Evolutionary conservation across 1,140 invertebrate genomes (phyloP), one percentile per base, ranked within the genome.

Genomic region (Papilio helenus): DNA sequence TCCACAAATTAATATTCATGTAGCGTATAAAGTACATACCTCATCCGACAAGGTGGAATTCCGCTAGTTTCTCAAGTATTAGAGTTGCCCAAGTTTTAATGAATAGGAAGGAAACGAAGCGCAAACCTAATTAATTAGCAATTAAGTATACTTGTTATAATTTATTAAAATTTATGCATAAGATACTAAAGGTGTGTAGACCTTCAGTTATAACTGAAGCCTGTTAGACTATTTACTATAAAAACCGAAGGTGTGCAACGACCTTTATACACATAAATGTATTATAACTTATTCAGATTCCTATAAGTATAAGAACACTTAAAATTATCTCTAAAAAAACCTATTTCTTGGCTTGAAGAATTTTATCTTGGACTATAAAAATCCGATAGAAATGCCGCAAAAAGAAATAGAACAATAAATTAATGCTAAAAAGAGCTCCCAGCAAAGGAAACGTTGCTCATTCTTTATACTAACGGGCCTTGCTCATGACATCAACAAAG

Each of bases 381-480:
- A 65, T 1, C 26, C 14, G 12, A 29, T 68, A 68, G 61, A 68
- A 68, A 29, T 29, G 61, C 26, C 61, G 26, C 26, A 68, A 68
- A 68, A 68, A 26, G 20, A 26, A 26, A 61, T 26, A 61, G 29
- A 68, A 68, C 26, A 16, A 68, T 68, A 68, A 68, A 68, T 68
- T 29, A 68, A 29, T 68, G 61, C 12, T 68, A 34, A 68, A 68
- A 68, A 68, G 3, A 68, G 26, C 26, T 68, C 14, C 14, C 26
- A 7, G 26, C 14, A 26, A 29, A 29, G 61, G 61, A 68, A 68
- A 68, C 61, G 61, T 68, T 34, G 14, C 61, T 68, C 61, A 68
- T 68, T 68, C 26, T 29, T 68, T 68, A 68, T 68, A 68, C 61
- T 29, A 68, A 68, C 61, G 61, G 61, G 61, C 61, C 61, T 68